phyloP scores from a whole-genome alignment of 2,797 vertebrate genomes.

The Amblyraja radiata region DNA sequence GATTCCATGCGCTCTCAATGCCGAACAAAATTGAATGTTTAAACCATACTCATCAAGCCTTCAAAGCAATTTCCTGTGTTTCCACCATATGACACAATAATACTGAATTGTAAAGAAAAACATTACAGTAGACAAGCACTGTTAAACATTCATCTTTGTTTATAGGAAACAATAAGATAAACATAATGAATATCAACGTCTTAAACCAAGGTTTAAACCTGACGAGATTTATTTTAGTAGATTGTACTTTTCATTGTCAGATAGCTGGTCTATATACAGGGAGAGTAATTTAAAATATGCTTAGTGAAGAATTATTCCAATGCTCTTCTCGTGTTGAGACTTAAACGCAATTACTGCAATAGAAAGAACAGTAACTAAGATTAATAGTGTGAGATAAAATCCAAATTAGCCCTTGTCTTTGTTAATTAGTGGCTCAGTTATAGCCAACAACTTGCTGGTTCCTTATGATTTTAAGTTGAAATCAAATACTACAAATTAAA shows the following conservation, averaged over 20 bases:
- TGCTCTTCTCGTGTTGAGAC: neutral
- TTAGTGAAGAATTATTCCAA: neutral
- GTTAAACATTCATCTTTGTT: neutral
- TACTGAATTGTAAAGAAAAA: neutral
- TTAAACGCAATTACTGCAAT: neutral
- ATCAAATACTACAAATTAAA: neutral
- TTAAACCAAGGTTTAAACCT: neutral
- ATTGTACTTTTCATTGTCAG: neutral
- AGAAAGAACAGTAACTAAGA: neutral
- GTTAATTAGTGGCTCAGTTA: neutral
- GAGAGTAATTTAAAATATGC: slow-evolving; percentile 16
- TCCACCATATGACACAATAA: neutral
- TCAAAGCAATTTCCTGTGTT: neutral
- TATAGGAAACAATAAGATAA: neutral
- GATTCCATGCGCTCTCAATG: neutral
- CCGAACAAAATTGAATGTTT: neutral
- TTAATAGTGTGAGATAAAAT: slow-evolving; percentile 21
- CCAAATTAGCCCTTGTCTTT: neutral
- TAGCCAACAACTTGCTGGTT: neutral
- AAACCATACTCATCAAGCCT: neutral
- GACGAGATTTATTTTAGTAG: neutral
- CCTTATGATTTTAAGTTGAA: neutral
- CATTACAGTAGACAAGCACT: neutral
- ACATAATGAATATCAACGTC: neutral
- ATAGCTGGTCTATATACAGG: neutral